phyloP scores from a whole-genome alignment of 30 jellyfish, hydroid and myxozoan species.

The Nemopilema nomurai region DNA sequence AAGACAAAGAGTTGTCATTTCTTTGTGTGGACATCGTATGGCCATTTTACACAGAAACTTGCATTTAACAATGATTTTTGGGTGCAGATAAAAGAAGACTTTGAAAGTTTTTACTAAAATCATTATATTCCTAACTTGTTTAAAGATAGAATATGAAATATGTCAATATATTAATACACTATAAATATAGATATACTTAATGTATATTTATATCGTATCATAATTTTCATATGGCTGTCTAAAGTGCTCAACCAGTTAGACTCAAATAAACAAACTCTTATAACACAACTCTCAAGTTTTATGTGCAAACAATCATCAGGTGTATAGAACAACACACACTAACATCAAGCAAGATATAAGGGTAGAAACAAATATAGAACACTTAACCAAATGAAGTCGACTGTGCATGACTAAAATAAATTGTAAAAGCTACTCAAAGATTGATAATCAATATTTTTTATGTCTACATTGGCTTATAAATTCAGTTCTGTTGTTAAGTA shows the following conservation, averaged over 20 bases:
- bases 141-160: not conserved
- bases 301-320: not conserved
- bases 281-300: not conserved
- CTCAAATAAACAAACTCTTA: not conserved
- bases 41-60: conserved; percentile 28
- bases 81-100: conserved; percentile 3
- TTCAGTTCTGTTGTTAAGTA: not conserved
- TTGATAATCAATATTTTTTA: not conserved
- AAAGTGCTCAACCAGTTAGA: not conserved
- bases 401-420: not conserved
- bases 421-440: not conserved
- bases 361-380: not conserved
- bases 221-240: not conserved
- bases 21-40: conserved; percentile 45
- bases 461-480: not conserved
- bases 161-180: not conserved
- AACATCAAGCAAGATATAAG: not conserved
- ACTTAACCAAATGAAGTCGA: not conserved
- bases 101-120: not conserved
- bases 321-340: not conserved
- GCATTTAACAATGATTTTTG: conserved; percentile 15
- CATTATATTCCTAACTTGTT: conserved; percentile 18
- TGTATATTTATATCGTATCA: not conserved
- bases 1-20: conserved; percentile 28
- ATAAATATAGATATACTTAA: not conserved